These are phyloP conservation scores for Drosophila nr. medialis DNA, from an alignment of 2,888 invertebrate genomes.

Conservation along the genomic window DNA sequence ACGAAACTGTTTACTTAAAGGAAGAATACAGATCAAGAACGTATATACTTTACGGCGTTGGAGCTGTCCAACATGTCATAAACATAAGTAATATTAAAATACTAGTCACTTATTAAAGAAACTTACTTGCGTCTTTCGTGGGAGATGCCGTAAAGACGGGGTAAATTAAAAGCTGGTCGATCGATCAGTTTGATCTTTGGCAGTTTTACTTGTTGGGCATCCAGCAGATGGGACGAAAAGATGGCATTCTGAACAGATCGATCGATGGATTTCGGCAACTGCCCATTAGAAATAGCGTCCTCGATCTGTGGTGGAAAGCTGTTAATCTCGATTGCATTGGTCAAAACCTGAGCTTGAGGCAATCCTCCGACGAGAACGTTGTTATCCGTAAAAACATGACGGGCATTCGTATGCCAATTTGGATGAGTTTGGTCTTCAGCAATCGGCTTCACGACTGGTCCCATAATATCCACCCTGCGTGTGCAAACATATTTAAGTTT, in stretches of 20 bases:
- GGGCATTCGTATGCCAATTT: constrained; percentile 87
- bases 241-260: constrained; percentile 88
- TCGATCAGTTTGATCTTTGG: constrained; percentile 89
- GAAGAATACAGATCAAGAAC: background rate
- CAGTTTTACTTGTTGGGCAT: constrained; percentile 91
- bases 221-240: constrained; percentile 89
- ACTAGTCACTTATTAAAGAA: background rate
- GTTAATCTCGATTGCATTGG: constrained; percentile 89
- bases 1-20: background rate
- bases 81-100: background rate
- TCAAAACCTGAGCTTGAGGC: constrained; percentile 92
- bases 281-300: constrained; percentile 85
- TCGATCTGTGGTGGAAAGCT: constrained; percentile 88
- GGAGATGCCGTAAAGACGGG: constrained; percentile 91
- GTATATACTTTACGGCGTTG: background rate
- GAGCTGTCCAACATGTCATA: background rate
- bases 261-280: constrained; percentile 86
- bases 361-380: constrained; percentile 90
- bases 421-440: constrained; percentile 87
- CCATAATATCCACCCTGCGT: constrained; percentile 56
- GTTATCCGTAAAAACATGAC: constrained; percentile 87
- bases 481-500: background rate
- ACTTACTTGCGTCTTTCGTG: constrained; percentile 89
- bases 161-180: constrained; percentile 90
- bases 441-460: constrained; percentile 62